phyloP scores from a whole-genome alignment of 2,797 vertebrate genomes.

The Novumbra hubbsi region DNA sequence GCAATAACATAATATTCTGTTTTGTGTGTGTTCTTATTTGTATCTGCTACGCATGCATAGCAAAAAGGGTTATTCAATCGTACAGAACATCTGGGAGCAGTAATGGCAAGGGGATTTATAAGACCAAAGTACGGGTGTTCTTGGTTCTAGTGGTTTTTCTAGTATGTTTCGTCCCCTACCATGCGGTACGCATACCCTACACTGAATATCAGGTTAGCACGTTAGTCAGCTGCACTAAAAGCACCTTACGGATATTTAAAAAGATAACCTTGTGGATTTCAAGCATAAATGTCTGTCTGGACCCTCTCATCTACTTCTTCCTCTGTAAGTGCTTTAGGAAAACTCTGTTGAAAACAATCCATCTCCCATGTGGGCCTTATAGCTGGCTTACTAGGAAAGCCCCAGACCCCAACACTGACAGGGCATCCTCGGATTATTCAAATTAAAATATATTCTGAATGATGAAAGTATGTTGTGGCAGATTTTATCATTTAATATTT shows the following conservation, averaged over 20 bases:
- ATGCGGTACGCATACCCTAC: conserved; percentile 80
- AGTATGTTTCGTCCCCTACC: conserved; percentile 83
- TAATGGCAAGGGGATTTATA: conserved; percentile 78
- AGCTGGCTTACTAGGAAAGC: background rate
- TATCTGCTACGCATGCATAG: conserved; percentile 84
- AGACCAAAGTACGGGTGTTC: conserved; percentile 83
- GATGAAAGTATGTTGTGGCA: too few species aligned
- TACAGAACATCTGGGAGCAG: conserved; percentile 84
- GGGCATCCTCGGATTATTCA: background rate
- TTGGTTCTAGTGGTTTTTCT: conserved; percentile 85
- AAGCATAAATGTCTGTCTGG: conserved; percentile 81
- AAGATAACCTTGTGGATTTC: conserved; percentile 77
- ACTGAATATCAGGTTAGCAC: conserved; percentile 72
- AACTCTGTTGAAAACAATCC: conserved; percentile 32
- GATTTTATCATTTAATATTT: too few species aligned
- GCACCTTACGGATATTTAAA: conserved; percentile 68
- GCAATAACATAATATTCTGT: conserved; percentile 73
- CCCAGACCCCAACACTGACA: background rate
- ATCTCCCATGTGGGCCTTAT: background rate
- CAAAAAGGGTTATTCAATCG: conserved; percentile 81
- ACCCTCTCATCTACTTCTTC: too few species aligned
- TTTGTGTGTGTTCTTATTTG: conserved; percentile 74
- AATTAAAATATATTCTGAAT: background rate
- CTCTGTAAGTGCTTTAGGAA: conserved; percentile 66
- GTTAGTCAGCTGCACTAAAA: conserved; percentile 2